Conservation (phyloP, 2,113 vertebrate species). For the Bufo gargarizans region DNA sequence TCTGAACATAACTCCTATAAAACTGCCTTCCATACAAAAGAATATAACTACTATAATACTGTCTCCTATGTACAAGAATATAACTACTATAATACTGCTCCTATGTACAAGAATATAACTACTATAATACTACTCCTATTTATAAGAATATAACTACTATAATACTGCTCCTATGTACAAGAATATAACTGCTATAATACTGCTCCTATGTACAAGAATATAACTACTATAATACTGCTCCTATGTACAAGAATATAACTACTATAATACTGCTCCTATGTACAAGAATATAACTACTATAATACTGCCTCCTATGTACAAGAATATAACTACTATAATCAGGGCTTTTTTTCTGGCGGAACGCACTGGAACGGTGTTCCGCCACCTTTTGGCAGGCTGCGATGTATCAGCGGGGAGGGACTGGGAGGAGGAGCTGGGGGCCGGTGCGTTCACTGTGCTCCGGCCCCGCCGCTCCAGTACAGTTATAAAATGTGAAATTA, state of each 20-base stretch:
- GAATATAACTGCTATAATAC: conserved; percentile 12
- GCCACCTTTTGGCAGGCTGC: too few species aligned
- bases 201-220: not conserved
- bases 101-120: not conserved
- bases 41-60: not conserved
- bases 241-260: not conserved
- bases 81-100: too few species aligned
- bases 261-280: not conserved
- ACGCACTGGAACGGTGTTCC: too few species aligned
- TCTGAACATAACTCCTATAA: not conserved
- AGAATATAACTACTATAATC: not conserved
- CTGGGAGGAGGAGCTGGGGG: too few species aligned
- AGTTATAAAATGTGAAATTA: too few species aligned
- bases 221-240: conserved; percentile 1
- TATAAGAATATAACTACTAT: conserved; percentile 7
- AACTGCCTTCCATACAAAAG: not conserved
- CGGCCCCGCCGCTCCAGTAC: too few species aligned
- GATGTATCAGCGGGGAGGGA: too few species aligned
- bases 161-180: not conserved
- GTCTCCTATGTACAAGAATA: too few species aligned
- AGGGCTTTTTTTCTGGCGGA: too few species aligned
- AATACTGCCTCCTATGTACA: not conserved
- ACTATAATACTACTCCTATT: not conserved
- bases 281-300: not conserved
- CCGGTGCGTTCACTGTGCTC: too few species aligned